Evolutionary conservation across 2,113 vertebrate species (phyloP).

Genomic region (Sceloporus undulatus): DNA sequence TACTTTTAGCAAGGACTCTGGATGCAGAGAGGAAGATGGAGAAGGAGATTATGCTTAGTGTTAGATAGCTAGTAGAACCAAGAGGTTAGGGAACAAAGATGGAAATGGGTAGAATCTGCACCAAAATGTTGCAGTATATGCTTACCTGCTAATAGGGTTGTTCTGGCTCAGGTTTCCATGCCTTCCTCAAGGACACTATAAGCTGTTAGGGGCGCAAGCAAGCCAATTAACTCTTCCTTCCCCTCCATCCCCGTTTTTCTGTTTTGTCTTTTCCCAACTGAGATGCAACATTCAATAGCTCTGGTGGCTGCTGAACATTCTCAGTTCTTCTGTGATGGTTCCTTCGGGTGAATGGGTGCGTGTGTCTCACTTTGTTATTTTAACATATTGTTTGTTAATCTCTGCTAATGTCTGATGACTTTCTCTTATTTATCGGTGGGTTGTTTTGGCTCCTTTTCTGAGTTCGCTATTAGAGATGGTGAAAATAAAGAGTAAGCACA

Average conservation of each 20-base stretch:
- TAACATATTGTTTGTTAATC: background rate
- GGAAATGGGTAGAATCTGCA: background rate
- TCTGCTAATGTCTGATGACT: background rate
- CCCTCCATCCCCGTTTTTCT: background rate
- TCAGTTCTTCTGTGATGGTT: background rate
- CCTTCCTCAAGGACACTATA: background rate
- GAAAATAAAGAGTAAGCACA: background rate
- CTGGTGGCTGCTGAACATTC: background rate
- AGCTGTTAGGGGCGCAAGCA: constrained; percentile 14
- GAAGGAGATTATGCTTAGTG: background rate
- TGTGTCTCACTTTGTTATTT: background rate
- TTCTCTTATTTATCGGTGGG: background rate
- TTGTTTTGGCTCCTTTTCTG: background rate
- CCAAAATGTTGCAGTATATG: background rate
- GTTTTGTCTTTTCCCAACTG: background rate
- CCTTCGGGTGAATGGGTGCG: background rate
- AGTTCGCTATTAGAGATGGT: background rate
- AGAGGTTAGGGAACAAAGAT: background rate
- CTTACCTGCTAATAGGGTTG: background rate
- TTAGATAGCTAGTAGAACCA: background rate
- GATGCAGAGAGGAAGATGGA: background rate
- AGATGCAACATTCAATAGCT: background rate
- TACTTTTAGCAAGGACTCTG: background rate
- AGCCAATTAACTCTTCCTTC: constrained; percentile 17
- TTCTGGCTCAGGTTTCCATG: background rate